A percentile compares a stretch with the other conserved stretches of the same genome.
These are phyloP conservation scores for Hirtodrosophila histrioides DNA, from an alignment of 2,888 invertebrate genomes.

Conservation along the genomic window DNA sequence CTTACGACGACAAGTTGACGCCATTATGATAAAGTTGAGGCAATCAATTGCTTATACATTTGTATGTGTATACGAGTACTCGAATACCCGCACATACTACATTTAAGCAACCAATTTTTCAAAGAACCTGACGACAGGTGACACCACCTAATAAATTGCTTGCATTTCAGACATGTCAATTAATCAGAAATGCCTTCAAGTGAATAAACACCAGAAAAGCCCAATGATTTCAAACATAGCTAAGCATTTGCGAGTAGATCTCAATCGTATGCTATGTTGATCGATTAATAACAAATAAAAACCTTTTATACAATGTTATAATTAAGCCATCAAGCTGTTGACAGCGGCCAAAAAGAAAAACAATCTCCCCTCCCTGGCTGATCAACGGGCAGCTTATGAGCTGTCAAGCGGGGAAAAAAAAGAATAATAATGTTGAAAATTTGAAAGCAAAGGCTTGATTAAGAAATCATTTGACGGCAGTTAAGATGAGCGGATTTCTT, in stretches of 20 bases:
- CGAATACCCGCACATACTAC: background rate
- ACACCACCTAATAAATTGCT: conserved; percentile 62
- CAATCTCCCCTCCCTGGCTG: background rate
- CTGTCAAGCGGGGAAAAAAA: conserved; percentile 46
- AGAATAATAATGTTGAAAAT: conserved; percentile 13
- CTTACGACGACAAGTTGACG: conserved; percentile 4
- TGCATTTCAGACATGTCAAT: conserved; percentile 38
- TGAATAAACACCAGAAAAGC: conserved; percentile 27
- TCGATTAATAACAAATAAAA: conserved; percentile 54
- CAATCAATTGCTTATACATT: conserved; percentile 56
- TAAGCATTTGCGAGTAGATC: background rate
- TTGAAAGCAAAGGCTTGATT: conserved; percentile 10
- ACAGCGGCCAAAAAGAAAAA: conserved; percentile 31
- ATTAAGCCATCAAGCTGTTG: conserved; percentile 61
- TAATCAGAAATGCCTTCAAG: conserved; percentile 56
- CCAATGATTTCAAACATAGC: conserved; percentile 1
- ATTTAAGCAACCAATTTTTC: conserved; percentile 12
- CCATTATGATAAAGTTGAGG: conserved; percentile 55
- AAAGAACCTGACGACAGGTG: conserved; percentile 41
- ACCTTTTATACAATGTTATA: conserved; percentile 47
- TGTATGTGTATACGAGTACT: background rate
- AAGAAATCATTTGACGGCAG: conserved; percentile 23
- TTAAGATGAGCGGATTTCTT: conserved; percentile 9
- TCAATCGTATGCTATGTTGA: conserved; percentile 4
- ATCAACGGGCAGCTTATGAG: conserved; percentile 42